These are phyloP conservation scores for Etheostoma nigrum DNA, from an alignment of 2,797 vertebrate genomes.

Conservation along the genomic window DNA sequence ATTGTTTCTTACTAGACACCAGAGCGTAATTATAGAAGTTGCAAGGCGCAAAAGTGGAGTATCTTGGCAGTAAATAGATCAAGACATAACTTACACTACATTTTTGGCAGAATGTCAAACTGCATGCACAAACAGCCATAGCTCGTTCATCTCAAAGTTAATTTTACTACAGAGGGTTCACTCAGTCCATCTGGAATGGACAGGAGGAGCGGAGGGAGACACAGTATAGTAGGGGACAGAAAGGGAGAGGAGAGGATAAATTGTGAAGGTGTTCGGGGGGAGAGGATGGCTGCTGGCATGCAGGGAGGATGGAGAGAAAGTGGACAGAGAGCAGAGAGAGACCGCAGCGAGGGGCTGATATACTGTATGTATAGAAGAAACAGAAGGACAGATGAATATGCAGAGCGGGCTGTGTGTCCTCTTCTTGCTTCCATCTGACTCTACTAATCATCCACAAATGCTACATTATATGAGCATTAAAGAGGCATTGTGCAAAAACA, in stretches of 20 bases:
- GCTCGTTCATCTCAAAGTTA: slow-evolving; percentile 75
- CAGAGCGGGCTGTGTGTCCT: slow-evolving; percentile 54
- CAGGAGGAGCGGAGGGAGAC: slow-evolving; percentile 40
- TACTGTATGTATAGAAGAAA: slow-evolving; percentile 50
- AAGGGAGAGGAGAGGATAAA: slow-evolving; percentile 51
- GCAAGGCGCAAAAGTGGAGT: slow-evolving; percentile 39
- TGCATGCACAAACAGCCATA: slow-evolving; percentile 49
- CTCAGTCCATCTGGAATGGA: slow-evolving; percentile 62
- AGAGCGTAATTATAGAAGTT: slow-evolving; percentile 44
- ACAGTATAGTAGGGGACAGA: slow-evolving; percentile 40
- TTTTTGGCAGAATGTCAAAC: slow-evolving; percentile 65
- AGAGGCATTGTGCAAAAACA: background rate
- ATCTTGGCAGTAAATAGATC: slow-evolving; percentile 64
- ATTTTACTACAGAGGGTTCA: slow-evolving; percentile 72
- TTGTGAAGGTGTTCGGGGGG: slow-evolving; percentile 30
- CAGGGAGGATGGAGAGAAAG: slow-evolving; percentile 37
- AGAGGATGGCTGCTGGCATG: slow-evolving; percentile 52
- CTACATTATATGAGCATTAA: background rate
- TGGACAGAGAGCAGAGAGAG: slow-evolving; percentile 34
- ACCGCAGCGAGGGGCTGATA: slow-evolving; percentile 12
- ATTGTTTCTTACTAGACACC: slow-evolving; percentile 46
- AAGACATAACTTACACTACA: slow-evolving; percentile 67
- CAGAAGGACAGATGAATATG: slow-evolving; percentile 72
- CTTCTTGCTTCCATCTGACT: slow-evolving; percentile 57
- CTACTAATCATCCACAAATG: slow-evolving; percentile 51